A percentile compares a stretch with the other conserved stretches of the same genome.
These are phyloP conservation scores for Bombus pascuorum DNA, from an alignment of 1,140 invertebrate genomes.

Conservation along the genomic window DNA sequence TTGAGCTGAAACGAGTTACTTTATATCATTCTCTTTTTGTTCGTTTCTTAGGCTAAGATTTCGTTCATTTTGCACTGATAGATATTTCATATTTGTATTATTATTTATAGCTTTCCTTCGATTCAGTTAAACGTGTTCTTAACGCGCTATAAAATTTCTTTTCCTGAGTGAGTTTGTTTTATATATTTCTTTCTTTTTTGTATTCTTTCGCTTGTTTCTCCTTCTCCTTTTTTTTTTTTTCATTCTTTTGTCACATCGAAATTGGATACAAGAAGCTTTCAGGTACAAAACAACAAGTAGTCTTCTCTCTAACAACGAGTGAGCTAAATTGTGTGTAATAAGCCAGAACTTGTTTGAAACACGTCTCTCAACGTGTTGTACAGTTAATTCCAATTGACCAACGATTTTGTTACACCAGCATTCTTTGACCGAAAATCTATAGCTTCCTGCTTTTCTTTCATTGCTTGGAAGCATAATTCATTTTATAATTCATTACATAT, in stretches of 20 bases:
- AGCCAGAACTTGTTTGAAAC: background rate
- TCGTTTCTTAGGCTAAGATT: slow-evolving; percentile 44
- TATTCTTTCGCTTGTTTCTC: slow-evolving; percentile 18
- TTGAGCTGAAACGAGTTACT: slow-evolving; percentile 29
- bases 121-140: slow-evolving; percentile 44
- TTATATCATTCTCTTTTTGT: slow-evolving; percentile 10
- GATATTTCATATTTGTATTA: slow-evolving; percentile 31
- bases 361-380: background rate
- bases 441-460: slow-evolving; percentile 30
- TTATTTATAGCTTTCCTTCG: slow-evolving; percentile 27
- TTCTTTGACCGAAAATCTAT: background rate
- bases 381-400: slow-evolving; percentile 8
- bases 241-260: slow-evolving; percentile 55
- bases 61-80: slow-evolving; percentile 23
- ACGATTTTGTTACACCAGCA: background rate
- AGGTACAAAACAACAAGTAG: slow-evolving; percentile 77
- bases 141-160: slow-evolving; percentile 60
- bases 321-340: slow-evolving; percentile 59
- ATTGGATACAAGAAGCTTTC: slow-evolving; percentile 73
- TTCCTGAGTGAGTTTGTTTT: slow-evolving; percentile 74
- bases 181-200: background rate
- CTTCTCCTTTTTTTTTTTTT: slow-evolving; percentile 17
- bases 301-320: slow-evolving; percentile 50
- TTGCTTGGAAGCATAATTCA: slow-evolving; percentile 72
- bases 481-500: slow-evolving; percentile 9